Base-by-base conservation (phyloP, 1,140 invertebrate genomes). In the Palaemon carinicauda region DNA sequence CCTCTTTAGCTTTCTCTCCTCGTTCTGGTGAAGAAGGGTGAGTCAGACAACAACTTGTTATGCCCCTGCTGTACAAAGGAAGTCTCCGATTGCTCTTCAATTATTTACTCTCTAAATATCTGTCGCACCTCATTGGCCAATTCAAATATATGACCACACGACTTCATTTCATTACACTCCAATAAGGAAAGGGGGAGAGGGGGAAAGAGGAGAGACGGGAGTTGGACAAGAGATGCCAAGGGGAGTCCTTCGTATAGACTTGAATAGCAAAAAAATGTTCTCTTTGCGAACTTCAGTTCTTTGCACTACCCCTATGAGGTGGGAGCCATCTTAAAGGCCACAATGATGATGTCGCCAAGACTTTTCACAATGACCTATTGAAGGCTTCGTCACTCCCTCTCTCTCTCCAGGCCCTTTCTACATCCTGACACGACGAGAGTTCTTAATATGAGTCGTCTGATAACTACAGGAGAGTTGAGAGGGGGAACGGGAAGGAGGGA, bases 61-160 rank as follows among this genome's bases (percentile, higher is more conserved):
- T 83, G 81, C 21, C 81, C 51, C 52, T 19, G n/a, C 81, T 41
- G 29, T 75, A 83, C 81, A 83, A 83, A 31, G 81, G 74, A 24
- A 27, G 33, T 71, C 81, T 83, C 81, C 24, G 65, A 83, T 83
- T 83, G 81, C 81, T 52, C 52, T 19, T 41, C 81, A 75, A 52
- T 60, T 75, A 83, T 83, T 83, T 83, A 83, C 81, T 77, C 81
- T 77, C 73, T 83, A 83, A 83, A 83, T 83, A 83, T 73, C n/a
- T 52, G 53, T 41, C 24, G n/a, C 71, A 83, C 81, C 81, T 83
- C 81, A 83, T 83, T 83, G 81, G 73, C 52, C 31, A 52, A 60
- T 56, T 83, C 81, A 83, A 83, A 83, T 83, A 83, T 71, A 75
- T 27, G 52, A 56, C 51, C 31, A 53, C 41, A 41, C 41, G 52